Evolutionary conservation across 2,888 invertebrate genomes (phyloP).

Genomic region (Conomelus anceps): DNA sequence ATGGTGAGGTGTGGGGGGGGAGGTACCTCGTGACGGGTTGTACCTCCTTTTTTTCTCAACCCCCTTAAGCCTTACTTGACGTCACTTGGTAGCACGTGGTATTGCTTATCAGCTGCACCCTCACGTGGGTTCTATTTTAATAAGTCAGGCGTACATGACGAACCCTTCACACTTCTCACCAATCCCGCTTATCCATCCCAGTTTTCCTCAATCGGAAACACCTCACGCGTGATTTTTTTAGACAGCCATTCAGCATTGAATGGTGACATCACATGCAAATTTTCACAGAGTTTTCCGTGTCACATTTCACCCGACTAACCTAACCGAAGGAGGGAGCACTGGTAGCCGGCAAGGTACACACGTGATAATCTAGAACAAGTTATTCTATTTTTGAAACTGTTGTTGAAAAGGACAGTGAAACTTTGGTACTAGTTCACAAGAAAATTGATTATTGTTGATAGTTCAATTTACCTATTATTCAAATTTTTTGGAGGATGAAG

Average conservation of each 20-base stretch:
- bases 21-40: neutral
- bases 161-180: neutral
- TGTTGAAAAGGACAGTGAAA: neutral
- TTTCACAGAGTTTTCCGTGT: neutral
- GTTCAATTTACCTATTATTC: too few species aligned
- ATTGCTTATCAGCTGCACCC: neutral
- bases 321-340: neutral
- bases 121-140: neutral
- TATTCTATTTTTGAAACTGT: neutral
- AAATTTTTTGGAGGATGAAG: too few species aligned
- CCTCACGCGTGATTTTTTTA: neutral
- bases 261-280: neutral
- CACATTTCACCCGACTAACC: too few species aligned
- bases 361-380: neutral
- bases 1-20: neutral
- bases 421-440: neutral
- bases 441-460: too few species aligned
- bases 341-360: too few species aligned
- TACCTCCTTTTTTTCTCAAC: neutral
- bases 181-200: neutral
- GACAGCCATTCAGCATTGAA: neutral
- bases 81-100: neutral
- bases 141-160: neutral
- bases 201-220: neutral
- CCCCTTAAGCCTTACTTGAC: neutral